Evolutionary conservation across 2,113 vertebrate species (phyloP), one percentile per base, ranked within the genome.

Genomic region (Oceanites oceanicus): DNA sequence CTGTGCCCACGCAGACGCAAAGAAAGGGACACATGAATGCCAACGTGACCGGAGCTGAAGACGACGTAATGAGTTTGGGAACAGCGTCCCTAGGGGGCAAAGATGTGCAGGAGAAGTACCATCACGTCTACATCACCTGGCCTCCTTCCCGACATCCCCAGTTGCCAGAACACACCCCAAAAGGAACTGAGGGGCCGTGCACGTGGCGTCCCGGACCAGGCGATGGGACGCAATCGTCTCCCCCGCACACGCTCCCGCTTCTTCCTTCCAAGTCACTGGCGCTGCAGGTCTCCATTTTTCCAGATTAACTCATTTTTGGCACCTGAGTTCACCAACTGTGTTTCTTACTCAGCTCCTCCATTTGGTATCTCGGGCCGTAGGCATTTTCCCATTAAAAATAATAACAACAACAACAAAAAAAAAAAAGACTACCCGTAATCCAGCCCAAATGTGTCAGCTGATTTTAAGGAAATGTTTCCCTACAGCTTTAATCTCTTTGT

Each of bases 361-460:
- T 70, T 91, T 72, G 74, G 75, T 66, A 89, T 52, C 92, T 94
- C 6, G 5, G 36, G 71, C 94, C 94, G 92, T 5, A 91, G 89
- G 72, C 78, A 38, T 47, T 93, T 90, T 95, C 95, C 91, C 34
- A 40, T 96, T 97, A 96, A 96, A 92, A 97, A 95, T 47, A 86
- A 94, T 2, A 85, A 78, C 20, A 91, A 61, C 32, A 42, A 65
- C 17, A 45, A 44, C 10, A 65, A 65, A 11, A 49, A 50, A 6
- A 59, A 94, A n/a, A 87, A 83, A 68, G 56, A 16, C 62, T 77
- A 52, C 45, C 78, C 18, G 4, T 79, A 96, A 93, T 63, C 42
- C 36, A 97, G 96, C 96, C 97, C 96, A 91, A 97, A 97, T 90
- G 91, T 97, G 97, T 97, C 97, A 97, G 97, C 98, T 81, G 97